Conservation (phyloP, 2,888 invertebrate genomes). For the Thysanoteuthis rhombus region DNA sequence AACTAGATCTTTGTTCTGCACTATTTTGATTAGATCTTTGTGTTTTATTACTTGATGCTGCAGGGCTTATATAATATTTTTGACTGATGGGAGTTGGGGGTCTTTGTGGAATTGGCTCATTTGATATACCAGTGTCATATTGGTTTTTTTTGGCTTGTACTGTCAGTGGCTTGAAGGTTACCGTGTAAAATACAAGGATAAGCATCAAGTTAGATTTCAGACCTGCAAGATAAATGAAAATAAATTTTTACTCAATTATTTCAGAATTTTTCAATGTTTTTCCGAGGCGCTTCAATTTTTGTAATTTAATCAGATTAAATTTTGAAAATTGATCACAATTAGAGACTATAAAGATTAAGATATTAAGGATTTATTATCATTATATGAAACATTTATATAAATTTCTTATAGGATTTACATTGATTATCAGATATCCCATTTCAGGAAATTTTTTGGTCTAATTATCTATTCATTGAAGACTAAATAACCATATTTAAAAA, state of each 20-base stretch:
- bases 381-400: too few species aligned
- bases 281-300: not conserved
- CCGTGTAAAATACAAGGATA: conserved; percentile 18
- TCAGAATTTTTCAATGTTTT: not conserved
- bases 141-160: conserved; percentile 24
- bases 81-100: not conserved
- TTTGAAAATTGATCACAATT: not conserved
- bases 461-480: too few species aligned
- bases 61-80: not conserved
- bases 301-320: not conserved
- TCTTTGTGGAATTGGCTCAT: not conserved
- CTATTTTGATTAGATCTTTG: not conserved
- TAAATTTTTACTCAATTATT: not conserved
- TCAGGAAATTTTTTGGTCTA: too few species aligned
- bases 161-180: conserved; percentile 26
- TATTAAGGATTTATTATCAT: not conserved
- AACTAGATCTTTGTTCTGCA: not conserved
- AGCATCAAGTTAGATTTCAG: conserved; percentile 27
- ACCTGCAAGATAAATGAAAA: conserved; percentile 20
- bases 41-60: not conserved
- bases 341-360: not conserved
- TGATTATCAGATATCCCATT: too few species aligned
- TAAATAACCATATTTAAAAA: too few species aligned
- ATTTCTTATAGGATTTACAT: too few species aligned
- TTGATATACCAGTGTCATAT: not conserved